phyloP scores from a whole-genome alignment of 1,140 invertebrate genomes.

The Neelides sp. region DNA sequence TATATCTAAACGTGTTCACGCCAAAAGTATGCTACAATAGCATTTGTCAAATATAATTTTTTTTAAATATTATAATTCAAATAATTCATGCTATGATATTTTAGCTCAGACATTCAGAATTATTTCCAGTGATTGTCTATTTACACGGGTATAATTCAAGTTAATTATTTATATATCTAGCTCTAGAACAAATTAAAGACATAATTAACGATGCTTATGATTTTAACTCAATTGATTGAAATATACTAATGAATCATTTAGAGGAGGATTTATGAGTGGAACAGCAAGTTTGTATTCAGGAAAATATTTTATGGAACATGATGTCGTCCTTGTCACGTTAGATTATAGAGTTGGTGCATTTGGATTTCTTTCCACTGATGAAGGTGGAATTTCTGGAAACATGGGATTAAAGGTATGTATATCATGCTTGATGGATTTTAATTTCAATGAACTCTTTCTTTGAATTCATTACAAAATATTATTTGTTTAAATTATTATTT shows the following conservation, averaged over 20 bases:
- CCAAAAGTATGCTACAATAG: constrained; percentile 5
- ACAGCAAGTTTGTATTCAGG: constrained; percentile 9
- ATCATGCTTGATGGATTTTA: no score
- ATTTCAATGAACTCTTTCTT: no score
- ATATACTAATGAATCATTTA: no score
- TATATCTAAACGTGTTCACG: constrained; percentile 15
- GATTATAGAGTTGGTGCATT: constrained; percentile 35
- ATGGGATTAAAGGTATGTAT: no score
- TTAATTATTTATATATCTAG: no score
- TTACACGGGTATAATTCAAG: no score
- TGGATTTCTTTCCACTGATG: no score
- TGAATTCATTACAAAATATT: no score
- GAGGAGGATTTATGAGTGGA: constrained; percentile 10
- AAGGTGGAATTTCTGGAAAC: no score
- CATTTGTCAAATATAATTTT: no score
- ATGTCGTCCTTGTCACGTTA: constrained; percentile 36
- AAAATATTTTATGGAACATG: constrained; percentile 30
- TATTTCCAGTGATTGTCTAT: constrained; percentile 6
- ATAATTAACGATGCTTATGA: background rate
- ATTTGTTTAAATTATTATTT: no score
- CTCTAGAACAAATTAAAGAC: no score
- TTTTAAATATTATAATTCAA: background rate
- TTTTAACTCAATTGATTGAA: background rate
- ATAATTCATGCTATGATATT: background rate
- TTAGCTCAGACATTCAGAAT: background rate